These are phyloP conservation scores for Bombus fervidus DNA, from an alignment of 1,140 invertebrate genomes.

Conservation along the genomic window DNA sequence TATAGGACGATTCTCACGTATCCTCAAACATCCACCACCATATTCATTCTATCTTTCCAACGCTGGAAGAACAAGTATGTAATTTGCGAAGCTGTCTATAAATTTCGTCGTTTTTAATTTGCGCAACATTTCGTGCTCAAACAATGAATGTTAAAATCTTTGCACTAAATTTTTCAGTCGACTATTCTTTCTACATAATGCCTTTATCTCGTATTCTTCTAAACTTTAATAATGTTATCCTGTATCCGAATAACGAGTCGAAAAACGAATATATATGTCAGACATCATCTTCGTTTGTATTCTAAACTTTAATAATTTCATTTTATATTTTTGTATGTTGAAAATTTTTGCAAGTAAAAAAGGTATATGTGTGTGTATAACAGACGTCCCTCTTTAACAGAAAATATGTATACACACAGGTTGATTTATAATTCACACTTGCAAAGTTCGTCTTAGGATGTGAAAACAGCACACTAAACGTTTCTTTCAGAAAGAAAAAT, in stretches of 20 bases:
- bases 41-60: slow-evolving; percentile 19
- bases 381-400: neutral
- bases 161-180: neutral
- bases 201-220: neutral
- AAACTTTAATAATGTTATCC: neutral
- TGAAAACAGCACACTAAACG: neutral
- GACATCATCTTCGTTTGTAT: neutral
- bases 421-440: neutral
- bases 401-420: neutral
- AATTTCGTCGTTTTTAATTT: neutral
- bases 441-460: neutral
- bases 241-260: neutral
- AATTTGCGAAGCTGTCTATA: neutral
- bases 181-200: neutral
- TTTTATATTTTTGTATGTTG: too few species aligned
- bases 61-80: neutral
- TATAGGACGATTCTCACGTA: slow-evolving; percentile 37
- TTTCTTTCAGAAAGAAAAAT: too few species aligned
- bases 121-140: too few species aligned
- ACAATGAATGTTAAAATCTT: too few species aligned
- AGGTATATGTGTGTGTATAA: neutral
- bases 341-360: neutral
- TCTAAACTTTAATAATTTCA: neutral
- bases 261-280: neutral
- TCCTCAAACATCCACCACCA: slow-evolving; percentile 22